Base-by-base conservation (phyloP, 2,888 invertebrate species). In the Petrolisthes manimaculis region DNA sequence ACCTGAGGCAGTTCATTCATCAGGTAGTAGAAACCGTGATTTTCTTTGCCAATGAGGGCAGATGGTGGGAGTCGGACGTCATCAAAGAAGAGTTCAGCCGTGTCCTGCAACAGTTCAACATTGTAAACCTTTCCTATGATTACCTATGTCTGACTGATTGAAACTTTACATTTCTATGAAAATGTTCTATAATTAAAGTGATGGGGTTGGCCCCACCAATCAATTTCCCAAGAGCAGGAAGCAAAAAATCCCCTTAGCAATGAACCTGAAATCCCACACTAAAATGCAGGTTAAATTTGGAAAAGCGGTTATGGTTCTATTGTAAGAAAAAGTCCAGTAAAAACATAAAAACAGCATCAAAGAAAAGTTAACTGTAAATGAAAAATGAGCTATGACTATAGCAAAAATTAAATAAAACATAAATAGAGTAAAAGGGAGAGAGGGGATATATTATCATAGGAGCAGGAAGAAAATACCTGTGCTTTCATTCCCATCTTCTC, bases 1-100 rank as follows among this genome's bases (percentile, higher is more conserved):
- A 90, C 90, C 89, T 93, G 93, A 0, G 93, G 93, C 88, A 94
- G 91, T 91, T 94, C 93, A 84, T 93, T 92, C 93, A 93, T 93
- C 55, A 93, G 92, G 91, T 93, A 93, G 88, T 93, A 93, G 91
- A 93, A 93, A 0, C 93, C 93, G 85, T 92, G 92, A 91, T 93
- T 93, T 78, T 92, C 92, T 87, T 93, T 92, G 2, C 93, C 93
- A 2, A 93, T 91, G 6, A 93, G 91, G 24, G 92, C 92, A 84
- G 92, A 92, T 9, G 92, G 91, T 12, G 93, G 93, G 5, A 93
- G 92, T 0, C 93, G 92, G 0, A 93, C 93, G 92, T 93, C 93
- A 84, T 93, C 93, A 91, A 93, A 93, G 90, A 93, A 93, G 77
- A 93, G 91, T 88, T 93, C 93, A 5, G 93, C 92, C 21, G 93